Evolutionary conservation across 2,797 vertebrate species (phyloP).

Genomic region (Sebastes flavidus): DNA sequence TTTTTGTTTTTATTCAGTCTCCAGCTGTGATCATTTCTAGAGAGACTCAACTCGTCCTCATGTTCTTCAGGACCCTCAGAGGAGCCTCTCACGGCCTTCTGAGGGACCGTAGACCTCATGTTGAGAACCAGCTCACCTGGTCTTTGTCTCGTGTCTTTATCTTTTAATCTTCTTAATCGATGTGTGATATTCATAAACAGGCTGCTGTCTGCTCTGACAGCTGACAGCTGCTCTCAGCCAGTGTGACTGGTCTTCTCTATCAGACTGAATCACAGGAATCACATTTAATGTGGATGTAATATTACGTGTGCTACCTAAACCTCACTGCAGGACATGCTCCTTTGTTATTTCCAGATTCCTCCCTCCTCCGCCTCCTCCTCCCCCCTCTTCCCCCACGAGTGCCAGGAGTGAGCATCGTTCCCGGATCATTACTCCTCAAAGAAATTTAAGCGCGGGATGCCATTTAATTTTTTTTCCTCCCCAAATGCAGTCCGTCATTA

Average conservation of each 20-base stretch:
- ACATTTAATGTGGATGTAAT: constrained; percentile 9
- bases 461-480: constrained; percentile 93
- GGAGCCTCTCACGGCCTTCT: not conserved
- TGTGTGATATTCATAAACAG: not conserved
- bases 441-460: constrained; percentile 98
- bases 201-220: not conserved
- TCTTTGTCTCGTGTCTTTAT: not conserved
- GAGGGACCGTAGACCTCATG: not conserved
- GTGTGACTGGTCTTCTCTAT: not conserved
- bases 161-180: not conserved
- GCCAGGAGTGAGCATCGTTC: constrained; percentile 97
- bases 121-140: constrained; percentile 19
- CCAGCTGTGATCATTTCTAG: constrained; percentile 18
- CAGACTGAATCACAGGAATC: not conserved
- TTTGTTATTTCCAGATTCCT: constrained; percentile 93
- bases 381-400: constrained; percentile 83
- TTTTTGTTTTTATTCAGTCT: not conserved
- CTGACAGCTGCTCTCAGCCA: not conserved
- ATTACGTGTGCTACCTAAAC: constrained; percentile 83
- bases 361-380: constrained; percentile 69
- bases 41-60: not conserved
- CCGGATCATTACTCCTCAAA: constrained; percentile 99
- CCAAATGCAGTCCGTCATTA: constrained; percentile 99
- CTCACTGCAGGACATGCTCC: constrained; percentile 90
- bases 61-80: not conserved